A percentile compares a stretch with the other conserved stretches of the same genome.
Evolutionary conservation across 2,888 invertebrate genomes (phyloP).

Genomic region (Julus scandinavius): DNA sequence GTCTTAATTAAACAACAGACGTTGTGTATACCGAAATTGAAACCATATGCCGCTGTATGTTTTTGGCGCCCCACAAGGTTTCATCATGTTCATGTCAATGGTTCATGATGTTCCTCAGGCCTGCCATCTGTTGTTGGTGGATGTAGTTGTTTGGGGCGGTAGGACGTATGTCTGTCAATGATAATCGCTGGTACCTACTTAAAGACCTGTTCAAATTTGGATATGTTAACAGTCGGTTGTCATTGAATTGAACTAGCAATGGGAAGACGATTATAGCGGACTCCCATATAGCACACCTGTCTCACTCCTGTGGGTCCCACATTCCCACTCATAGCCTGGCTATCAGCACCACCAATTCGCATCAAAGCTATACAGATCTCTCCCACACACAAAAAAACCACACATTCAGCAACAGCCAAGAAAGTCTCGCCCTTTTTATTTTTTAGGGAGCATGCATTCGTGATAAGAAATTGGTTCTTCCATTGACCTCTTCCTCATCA

Average conservation of each 20-base stretch:
- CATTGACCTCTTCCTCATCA: slow-evolving; percentile 49
- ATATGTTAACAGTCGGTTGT: slow-evolving; percentile 27
- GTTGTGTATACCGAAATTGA: not conserved
- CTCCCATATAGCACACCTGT: slow-evolving; percentile 24
- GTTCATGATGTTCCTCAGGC: not conserved
- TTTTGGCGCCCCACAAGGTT: slow-evolving; percentile 14
- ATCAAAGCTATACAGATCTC: not conserved
- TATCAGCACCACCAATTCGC: not conserved
- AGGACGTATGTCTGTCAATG: not conserved
- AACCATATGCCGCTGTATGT: not conserved
- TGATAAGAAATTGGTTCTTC: slow-evolving; percentile 46
- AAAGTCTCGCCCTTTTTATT: not conserved
- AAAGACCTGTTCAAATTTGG: not conserved
- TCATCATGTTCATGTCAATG: not conserved
- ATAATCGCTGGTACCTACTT: slow-evolving; percentile 20
- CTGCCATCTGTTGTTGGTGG: slow-evolving; percentile 35
- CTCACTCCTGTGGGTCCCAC: not conserved
- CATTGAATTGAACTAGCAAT: not conserved
- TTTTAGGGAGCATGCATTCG: slow-evolving; percentile 19
- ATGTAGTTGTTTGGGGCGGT: slow-evolving; percentile 23
- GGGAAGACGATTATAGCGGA: not conserved
- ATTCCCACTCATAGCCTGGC: not conserved
- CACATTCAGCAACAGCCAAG: not conserved
- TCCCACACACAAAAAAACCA: not conserved
- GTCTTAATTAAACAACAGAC: not conserved